These are phyloP conservation scores for Salticus scenicus DNA, from an alignment of 2,888 invertebrate genomes.

Conservation along the genomic window DNA sequence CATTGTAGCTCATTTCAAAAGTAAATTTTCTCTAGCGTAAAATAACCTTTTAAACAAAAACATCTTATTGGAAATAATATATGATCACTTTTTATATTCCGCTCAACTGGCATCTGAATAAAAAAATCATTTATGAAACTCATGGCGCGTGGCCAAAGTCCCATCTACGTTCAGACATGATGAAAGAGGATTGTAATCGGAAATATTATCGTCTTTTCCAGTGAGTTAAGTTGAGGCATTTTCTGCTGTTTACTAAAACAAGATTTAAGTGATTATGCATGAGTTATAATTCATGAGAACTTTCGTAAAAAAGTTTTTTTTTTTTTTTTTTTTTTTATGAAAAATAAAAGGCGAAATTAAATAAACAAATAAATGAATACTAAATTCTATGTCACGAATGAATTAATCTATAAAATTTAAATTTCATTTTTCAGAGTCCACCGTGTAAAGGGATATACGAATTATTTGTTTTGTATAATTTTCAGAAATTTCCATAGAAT, in stretches of 20 bases:
- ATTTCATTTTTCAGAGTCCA: too few species aligned
- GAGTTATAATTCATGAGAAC: too few species aligned
- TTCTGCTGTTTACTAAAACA: background rate
- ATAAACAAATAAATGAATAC: too few species aligned
- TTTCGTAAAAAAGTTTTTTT: too few species aligned
- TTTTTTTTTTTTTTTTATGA: too few species aligned
- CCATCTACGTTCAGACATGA: background rate
- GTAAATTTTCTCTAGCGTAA: background rate
- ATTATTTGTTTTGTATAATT: too few species aligned
- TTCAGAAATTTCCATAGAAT: too few species aligned
- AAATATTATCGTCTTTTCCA: background rate
- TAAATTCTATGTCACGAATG: too few species aligned
- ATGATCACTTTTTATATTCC: slow-evolving; percentile 2
- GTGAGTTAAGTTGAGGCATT: background rate
- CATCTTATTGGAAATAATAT: slow-evolving; percentile 9
- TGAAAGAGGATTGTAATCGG: slow-evolving; percentile 14
- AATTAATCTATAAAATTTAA: too few species aligned
- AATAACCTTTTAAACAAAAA: slow-evolving; percentile 8
- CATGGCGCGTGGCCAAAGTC: background rate
- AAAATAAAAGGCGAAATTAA: too few species aligned
- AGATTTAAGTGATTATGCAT: too few species aligned
- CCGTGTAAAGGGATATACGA: too few species aligned
- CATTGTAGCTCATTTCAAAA: background rate
- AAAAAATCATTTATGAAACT: slow-evolving; percentile 7
- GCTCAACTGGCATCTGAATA: background rate